These are phyloP conservation scores for Molossus molossus DNA, from an alignment of 2,797 vertebrate genomes.

Conservation along the genomic window DNA sequence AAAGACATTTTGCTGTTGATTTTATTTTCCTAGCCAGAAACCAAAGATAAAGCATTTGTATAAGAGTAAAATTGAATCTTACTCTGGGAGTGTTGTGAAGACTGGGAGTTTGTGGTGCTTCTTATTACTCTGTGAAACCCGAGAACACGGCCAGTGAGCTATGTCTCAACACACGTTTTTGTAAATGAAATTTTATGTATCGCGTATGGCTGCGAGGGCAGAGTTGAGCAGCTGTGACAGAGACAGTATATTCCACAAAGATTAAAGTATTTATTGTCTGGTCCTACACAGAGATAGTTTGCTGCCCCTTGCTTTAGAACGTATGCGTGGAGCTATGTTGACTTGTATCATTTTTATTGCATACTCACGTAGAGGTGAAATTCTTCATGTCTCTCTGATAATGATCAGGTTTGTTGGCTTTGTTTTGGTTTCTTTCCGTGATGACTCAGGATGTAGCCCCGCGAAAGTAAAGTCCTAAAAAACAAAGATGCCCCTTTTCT, in stretches of 20 bases:
- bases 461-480: neutral
- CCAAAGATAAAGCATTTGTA: neutral
- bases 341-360: neutral
- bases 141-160: neutral
- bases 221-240: neutral
- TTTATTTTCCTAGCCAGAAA: conserved; percentile 42
- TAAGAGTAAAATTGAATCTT: neutral
- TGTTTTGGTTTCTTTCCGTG: neutral
- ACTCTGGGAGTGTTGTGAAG: neutral
- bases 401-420: neutral
- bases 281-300: neutral
- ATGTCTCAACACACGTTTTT: neutral
- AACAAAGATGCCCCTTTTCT: neutral
- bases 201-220: neutral
- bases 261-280: neutral
- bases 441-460: neutral
- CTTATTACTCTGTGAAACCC: neutral
- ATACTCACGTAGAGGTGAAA: neutral
- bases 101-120: neutral
- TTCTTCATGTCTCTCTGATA: conserved; percentile 14
- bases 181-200: neutral
- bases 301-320: neutral
- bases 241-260: neutral
- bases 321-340: neutral
- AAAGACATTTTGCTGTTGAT: neutral